phyloP scores from a whole-genome alignment of 2,797 vertebrate genomes.

The Otolemur crassicaudatus region DNA sequence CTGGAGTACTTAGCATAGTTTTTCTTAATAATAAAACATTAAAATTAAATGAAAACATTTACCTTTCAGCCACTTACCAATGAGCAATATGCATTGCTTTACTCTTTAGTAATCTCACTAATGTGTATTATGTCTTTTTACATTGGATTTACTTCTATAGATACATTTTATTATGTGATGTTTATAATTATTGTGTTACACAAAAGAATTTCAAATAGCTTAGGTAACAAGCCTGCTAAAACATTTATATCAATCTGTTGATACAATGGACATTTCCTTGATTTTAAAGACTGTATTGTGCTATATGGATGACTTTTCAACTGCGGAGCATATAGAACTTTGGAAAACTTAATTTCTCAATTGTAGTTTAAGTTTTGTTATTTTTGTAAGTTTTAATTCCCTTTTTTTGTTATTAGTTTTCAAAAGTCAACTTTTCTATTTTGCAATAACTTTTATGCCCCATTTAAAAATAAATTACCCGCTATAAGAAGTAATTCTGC shows the following conservation, averaged over 20 bases:
- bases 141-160: neutral
- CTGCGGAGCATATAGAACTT: neutral
- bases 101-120: neutral
- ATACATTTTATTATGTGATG: neutral
- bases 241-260: neutral
- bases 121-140: neutral
- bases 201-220: neutral
- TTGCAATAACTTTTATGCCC: constrained; percentile 27
- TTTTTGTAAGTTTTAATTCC: neutral
- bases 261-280: neutral
- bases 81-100: neutral
- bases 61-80: neutral
- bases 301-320: neutral
- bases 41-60: constrained; percentile 31
- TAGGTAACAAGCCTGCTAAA: neutral
- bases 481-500: constrained; percentile 1
- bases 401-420: constrained; percentile 36
- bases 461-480: constrained; percentile 67
- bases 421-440: constrained; percentile 27
- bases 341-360: neutral
- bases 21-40: neutral
- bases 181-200: neutral
- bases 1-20: neutral
- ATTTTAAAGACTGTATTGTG: neutral
- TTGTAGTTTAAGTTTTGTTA: neutral